Percentiles rank a stretch among this genome's conserved stretches.
Conservation (phyloP, 2,113 vertebrate species). For the Callopanchax toddi region DNA sequence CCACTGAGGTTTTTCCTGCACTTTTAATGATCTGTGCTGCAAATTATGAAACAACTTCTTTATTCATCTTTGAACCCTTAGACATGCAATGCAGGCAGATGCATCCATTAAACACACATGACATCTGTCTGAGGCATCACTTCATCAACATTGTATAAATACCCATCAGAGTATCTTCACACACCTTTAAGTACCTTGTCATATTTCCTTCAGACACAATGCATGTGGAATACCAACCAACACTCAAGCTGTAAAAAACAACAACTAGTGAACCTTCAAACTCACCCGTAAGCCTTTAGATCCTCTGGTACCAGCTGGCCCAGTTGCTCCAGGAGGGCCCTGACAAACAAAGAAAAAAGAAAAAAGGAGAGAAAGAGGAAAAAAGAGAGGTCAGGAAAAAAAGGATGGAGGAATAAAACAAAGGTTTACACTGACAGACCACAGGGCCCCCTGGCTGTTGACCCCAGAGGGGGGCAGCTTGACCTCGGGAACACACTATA, state of each 20-base stretch:
- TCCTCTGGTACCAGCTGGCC: conserved; percentile 86
- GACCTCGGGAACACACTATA: conserved; percentile 66
- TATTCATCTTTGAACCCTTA: conserved; percentile 23
- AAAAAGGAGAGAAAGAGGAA: conserved; percentile 17
- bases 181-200: not conserved
- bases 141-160: conserved; percentile 21
- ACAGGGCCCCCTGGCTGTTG: conserved; percentile 53
- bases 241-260: conserved; percentile 17
- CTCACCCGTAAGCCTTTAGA: conserved; percentile 91
- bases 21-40: no score
- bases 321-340: conserved; percentile 86
- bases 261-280: conserved; percentile 20
- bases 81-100: conserved; percentile 21
- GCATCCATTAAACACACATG: conserved; percentile 37
- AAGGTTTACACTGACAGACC: conserved; percentile 64
- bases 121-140: conserved; percentile 26
- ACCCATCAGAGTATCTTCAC: not conserved
- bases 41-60: conserved; percentile 36
- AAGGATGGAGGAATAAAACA: conserved; percentile 48
- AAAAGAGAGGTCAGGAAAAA: conserved; percentile 4
- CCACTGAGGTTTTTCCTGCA: not conserved
- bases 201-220: not conserved
- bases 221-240: conserved; percentile 3
- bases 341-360: conserved; percentile 65
- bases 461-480: conserved; percentile 51